Evolutionary conservation across 1,140 invertebrate species (phyloP).

Genomic region (Hylyphantes graminicola): DNA sequence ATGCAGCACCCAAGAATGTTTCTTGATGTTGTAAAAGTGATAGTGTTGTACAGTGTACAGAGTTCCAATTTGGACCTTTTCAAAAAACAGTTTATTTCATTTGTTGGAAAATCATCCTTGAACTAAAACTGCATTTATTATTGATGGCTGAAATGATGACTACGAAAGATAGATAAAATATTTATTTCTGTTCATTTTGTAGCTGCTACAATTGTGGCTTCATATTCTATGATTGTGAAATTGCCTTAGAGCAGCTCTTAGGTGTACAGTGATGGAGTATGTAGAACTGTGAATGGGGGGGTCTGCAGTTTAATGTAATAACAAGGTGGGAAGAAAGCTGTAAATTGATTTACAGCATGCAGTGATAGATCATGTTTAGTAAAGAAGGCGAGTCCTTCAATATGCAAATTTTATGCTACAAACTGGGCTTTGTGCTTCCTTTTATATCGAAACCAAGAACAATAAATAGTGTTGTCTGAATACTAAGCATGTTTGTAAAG

Average conservation of each 20-base stretch:
- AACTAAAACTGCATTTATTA: constrained; percentile 43
- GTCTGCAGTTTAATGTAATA: constrained; percentile 27
- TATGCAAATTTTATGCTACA: constrained; percentile 60
- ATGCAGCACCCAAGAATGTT: constrained; percentile 54
- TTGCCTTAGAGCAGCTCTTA: constrained; percentile 61
- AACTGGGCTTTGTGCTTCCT: constrained; percentile 61
- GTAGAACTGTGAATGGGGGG: constrained; percentile 36
- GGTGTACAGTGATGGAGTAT: constrained; percentile 56
- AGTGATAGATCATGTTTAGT: constrained; percentile 56
- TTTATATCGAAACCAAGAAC: constrained; percentile 58
- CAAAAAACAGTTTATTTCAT: constrained; percentile 43
- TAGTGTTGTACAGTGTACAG: constrained; percentile 61
- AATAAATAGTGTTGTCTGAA: constrained; percentile 59
- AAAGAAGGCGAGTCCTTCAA: constrained; percentile 27
- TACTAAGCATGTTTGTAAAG: constrained; percentile 59
- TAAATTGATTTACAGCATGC: constrained; percentile 43
- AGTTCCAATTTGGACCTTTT: constrained; percentile 51
- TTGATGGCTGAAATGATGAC: constrained; percentile 45
- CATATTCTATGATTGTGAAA: constrained; percentile 56
- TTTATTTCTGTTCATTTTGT: constrained; percentile 57
- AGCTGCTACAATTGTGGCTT: constrained; percentile 57
- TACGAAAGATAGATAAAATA: constrained; percentile 32
- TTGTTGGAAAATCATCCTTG: constrained; percentile 41
- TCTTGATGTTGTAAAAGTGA: constrained; percentile 60
- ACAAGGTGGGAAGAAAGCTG: constrained; percentile 31